Conservation (phyloP, 1,140 invertebrate genomes). For the Ctenoplectra terminalis region DNA sequence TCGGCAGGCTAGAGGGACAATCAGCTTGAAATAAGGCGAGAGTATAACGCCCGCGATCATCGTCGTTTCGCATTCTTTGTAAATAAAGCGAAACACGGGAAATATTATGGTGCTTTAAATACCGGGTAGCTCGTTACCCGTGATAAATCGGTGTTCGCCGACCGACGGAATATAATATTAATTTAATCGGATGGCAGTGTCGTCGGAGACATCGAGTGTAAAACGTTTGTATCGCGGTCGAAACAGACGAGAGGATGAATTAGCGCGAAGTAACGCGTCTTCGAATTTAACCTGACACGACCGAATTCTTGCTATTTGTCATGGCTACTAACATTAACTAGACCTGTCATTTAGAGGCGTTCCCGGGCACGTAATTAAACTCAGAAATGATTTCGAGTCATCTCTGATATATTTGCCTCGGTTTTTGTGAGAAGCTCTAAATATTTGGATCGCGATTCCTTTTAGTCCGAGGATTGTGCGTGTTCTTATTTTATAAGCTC, state of each 20-base stretch:
- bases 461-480: too few species aligned
- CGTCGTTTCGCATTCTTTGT: conserved; percentile 27
- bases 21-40: conserved; percentile 11
- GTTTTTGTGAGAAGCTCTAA: background rate
- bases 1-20: background rate
- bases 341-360: background rate
- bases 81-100: conserved; percentile 41
- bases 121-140: conserved; percentile 50
- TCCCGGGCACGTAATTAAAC: conserved; percentile 21
- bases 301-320: conserved; percentile 38
- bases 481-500: background rate
- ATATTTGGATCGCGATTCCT: background rate
- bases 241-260: conserved; percentile 39
- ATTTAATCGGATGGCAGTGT: conserved; percentile 55
- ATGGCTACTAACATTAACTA: conserved; percentile 37
- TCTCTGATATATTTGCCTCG: background rate
- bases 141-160: conserved; percentile 46
- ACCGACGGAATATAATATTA: conserved; percentile 50
- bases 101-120: conserved; percentile 40
- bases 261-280: conserved; percentile 27
- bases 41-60: too few species aligned
- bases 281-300: conserved; percentile 11
- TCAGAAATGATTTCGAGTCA: background rate
- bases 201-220: background rate
- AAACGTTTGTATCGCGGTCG: conserved; percentile 22